Evolutionary conservation across 2,888 invertebrate genomes (phyloP).

Genomic region (Heliconius ismenius): DNA sequence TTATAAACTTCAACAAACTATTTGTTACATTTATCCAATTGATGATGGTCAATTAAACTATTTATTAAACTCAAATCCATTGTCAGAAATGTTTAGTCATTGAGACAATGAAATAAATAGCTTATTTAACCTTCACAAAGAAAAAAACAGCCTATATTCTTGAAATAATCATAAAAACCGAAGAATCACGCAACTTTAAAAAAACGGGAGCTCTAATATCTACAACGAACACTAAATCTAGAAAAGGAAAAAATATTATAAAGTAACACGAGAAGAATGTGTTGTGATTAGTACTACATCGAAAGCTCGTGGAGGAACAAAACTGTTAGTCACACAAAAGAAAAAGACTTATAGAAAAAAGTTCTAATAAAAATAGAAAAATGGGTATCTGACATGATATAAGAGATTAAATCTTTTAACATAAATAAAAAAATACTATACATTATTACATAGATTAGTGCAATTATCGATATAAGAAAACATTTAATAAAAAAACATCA

Average conservation of each 20-base stretch:
- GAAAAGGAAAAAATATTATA: slow-evolving; percentile 4
- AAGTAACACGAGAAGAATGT: slow-evolving; percentile 24
- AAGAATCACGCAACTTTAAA: slow-evolving; percentile 7
- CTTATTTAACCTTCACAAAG: neutral
- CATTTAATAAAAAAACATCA: neutral
- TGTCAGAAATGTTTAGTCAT: neutral
- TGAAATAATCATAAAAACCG: neutral
- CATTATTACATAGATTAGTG: neutral
- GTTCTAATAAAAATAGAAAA: slow-evolving; percentile 28
- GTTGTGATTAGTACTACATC: slow-evolving; percentile 40
- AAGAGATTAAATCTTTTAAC: neutral
- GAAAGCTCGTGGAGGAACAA: slow-evolving; percentile 40
- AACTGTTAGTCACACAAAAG: slow-evolving; percentile 39
- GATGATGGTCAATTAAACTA: slow-evolving; percentile 2
- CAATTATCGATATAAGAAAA: neutral
- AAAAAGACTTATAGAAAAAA: slow-evolving; percentile 38
- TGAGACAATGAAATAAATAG: neutral
- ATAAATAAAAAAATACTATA: neutral
- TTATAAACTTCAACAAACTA: neutral
- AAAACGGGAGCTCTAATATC: slow-evolving; percentile 11
- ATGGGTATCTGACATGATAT: slow-evolving; percentile 24
- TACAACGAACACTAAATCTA: slow-evolving; percentile 24
- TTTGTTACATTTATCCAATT: neutral
- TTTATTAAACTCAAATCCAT: neutral
- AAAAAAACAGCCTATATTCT: neutral